These are phyloP conservation scores for Drosophila erecta DNA, from an alignment of 1,140 invertebrate genomes.

Conservation along the genomic window DNA sequence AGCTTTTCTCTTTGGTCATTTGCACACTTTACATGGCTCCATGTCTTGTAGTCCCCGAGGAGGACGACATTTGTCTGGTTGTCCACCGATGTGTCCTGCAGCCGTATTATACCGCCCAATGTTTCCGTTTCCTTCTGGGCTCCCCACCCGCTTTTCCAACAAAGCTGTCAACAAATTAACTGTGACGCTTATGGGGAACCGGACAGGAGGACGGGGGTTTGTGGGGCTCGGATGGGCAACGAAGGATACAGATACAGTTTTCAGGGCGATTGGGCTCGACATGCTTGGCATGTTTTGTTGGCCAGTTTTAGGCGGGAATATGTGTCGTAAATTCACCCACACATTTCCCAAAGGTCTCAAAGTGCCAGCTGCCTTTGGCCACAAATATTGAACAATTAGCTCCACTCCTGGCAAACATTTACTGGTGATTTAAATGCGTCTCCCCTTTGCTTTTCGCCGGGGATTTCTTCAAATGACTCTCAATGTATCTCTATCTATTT, in stretches of 20 bases:
- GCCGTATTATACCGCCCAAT: conserved; percentile 28
- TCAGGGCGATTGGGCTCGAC: conserved; percentile 45
- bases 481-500: neutral
- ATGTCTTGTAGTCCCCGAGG: conserved; percentile 56
- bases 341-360: conserved; percentile 56
- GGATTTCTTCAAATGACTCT: neutral
- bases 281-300: conserved; percentile 70
- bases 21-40: conserved; percentile 57
- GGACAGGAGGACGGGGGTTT: neutral
- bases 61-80: conserved; percentile 48
- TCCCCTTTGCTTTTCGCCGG: neutral
- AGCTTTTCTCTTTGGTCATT: conserved; percentile 51
- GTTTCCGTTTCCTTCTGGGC: conserved; percentile 18
- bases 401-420: conserved; percentile 36
- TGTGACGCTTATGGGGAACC: conserved; percentile 60
- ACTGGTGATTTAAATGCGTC: conserved; percentile 55
- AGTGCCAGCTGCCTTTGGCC: conserved; percentile 51
- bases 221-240: neutral
- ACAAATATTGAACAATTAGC: conserved; percentile 78
- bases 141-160: conserved; percentile 21
- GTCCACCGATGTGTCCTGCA: conserved; percentile 42
- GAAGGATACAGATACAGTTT: conserved; percentile 16
- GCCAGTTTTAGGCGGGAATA: conserved; percentile 60
- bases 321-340: conserved; percentile 66
- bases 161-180: conserved; percentile 81